Evolutionary conservation across 2,797 vertebrate species (phyloP).

Genomic region (Pseudomugil tenellus): DNA sequence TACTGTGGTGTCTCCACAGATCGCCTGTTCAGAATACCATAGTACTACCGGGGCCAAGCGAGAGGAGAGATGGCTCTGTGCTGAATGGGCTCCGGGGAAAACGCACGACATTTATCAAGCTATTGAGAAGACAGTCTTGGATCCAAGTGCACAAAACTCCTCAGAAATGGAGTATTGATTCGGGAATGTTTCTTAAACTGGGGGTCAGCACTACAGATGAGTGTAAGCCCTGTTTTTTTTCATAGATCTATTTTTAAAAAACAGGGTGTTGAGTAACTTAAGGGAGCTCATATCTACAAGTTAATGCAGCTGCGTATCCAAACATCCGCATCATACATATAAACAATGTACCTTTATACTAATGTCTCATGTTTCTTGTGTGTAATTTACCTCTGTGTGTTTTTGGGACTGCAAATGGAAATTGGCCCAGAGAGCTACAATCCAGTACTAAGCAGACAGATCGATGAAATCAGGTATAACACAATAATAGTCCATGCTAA

Average conservation of each 20-base stretch:
- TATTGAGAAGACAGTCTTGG: constrained; percentile 52
- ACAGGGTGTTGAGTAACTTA: neutral
- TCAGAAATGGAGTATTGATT: constrained; percentile 56
- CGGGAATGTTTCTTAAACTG: constrained; percentile 40
- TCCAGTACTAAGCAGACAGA: too few relatives aligned
- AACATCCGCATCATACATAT: too few relatives aligned
- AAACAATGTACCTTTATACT: too few relatives aligned
- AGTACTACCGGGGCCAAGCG: constrained; percentile 60
- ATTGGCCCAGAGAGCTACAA: too few relatives aligned
- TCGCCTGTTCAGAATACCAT: constrained; percentile 74
- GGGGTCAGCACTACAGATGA: constrained; percentile 35
- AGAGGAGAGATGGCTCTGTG: constrained; percentile 55
- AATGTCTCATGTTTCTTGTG: too few relatives aligned
- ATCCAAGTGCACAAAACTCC: constrained; percentile 38
- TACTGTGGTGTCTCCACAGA: constrained; percentile 73
- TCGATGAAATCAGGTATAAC: too few relatives aligned
- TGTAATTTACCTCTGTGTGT: too few relatives aligned
- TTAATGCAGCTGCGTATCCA: neutral
- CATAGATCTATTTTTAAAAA: neutral
- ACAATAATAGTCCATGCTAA: too few relatives aligned
- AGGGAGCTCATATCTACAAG: neutral
- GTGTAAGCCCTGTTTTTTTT: neutral
- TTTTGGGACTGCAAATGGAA: too few relatives aligned
- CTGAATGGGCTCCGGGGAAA: constrained; percentile 61
- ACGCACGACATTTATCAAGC: constrained; percentile 66